Evolutionary conservation across 35 echinoderm and acorn worm genomes (phyloP).

Genomic region (Patiria miniata): DNA sequence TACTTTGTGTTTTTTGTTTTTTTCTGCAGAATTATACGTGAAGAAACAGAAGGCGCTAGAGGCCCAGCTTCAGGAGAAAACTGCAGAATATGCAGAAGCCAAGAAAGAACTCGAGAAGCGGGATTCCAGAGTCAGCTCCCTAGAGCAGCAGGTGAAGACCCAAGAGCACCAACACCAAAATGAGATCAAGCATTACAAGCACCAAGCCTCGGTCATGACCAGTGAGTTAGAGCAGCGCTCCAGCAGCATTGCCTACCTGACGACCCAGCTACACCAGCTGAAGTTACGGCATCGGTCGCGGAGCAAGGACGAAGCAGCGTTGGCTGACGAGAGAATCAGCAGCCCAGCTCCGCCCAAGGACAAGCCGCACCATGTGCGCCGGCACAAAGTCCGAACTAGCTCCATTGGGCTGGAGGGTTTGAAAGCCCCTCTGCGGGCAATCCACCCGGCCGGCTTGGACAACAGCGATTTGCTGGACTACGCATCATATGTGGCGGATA

Average conservation of each 20-base stretch:
- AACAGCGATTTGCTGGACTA: background rate
- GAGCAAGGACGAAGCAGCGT: background rate
- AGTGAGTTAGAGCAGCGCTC: slow-evolving; percentile 81
- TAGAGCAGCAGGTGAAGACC: slow-evolving; percentile 65
- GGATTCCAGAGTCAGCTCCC: slow-evolving; percentile 52
- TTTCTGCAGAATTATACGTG: slow-evolving; percentile 45
- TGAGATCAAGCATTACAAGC: slow-evolving; percentile 70
- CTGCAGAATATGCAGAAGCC: slow-evolving; percentile 24
- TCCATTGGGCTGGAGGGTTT: background rate
- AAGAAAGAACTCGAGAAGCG: slow-evolving; percentile 46
- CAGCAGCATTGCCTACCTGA: slow-evolving; percentile 76
- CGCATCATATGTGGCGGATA: background rate
- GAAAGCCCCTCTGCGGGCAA: background rate
- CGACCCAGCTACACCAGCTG: slow-evolving; percentile 77
- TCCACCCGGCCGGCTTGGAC: background rate
- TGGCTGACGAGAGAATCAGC: background rate
- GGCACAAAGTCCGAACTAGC: slow-evolving; percentile 32
- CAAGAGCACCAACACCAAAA: slow-evolving; percentile 62
- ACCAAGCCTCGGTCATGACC: slow-evolving; percentile 36
- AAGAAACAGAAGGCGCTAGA: slow-evolving; percentile 65
- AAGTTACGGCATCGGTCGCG: slow-evolving; percentile 45
- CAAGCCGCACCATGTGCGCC: slow-evolving; percentile 38
- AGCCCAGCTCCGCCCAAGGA: slow-evolving; percentile 61
- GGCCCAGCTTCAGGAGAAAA: slow-evolving; percentile 41
- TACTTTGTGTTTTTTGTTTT: background rate